Evolutionary conservation across 2,888 invertebrate species (phyloP), one percentile per base, ranked within the genome.

Genomic region (Petrolisthes cinctipes): DNA sequence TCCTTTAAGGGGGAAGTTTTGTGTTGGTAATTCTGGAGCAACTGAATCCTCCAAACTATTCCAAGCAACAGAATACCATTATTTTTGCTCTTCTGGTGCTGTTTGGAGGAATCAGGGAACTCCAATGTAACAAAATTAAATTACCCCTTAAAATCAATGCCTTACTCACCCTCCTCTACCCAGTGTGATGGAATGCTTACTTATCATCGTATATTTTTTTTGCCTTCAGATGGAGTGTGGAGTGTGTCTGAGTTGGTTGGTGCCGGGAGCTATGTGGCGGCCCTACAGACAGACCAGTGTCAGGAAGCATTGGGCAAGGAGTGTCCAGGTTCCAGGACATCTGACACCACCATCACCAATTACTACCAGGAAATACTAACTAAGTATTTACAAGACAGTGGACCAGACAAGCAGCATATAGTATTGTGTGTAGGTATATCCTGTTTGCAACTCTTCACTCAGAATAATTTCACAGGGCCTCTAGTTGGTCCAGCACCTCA

Each of bases 401-500:
- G 71, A n/a, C 14, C 54, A 54, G 83, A 83, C 68, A 85, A 87
- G 61, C 86, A 88, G 71, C 88, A 88, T 84, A 23, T 83, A 51
- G 86, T 89, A 1, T 73, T 90, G 37, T 88, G 88, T 56, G 78
- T 90, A 23, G 90, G 90, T n/a, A 11, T 90, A 14, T 84, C 84
- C 7, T 85, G 78, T 23, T 82, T 89, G 54, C 89, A 89, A 76
- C 82, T 90, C 6, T 90, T 90, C 78, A 82, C 82, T 37, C 90
- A 90, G 71, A 84, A 88, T 5, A 90, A 90, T 71, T 90, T 90
- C 80, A 89, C 88, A 54, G 90, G 90, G 7, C 90, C 90, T 14
- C 61, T 89, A 66, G 68, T 89, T 83, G 90, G 88, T 17, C 90
- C 90, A 17, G 17, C 81, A n/a, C 78, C 89, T 17, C 37, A 23